These are phyloP conservation scores for Alectura lathami DNA, from an alignment of 2,113 vertebrate genomes.

Conservation along the genomic window DNA sequence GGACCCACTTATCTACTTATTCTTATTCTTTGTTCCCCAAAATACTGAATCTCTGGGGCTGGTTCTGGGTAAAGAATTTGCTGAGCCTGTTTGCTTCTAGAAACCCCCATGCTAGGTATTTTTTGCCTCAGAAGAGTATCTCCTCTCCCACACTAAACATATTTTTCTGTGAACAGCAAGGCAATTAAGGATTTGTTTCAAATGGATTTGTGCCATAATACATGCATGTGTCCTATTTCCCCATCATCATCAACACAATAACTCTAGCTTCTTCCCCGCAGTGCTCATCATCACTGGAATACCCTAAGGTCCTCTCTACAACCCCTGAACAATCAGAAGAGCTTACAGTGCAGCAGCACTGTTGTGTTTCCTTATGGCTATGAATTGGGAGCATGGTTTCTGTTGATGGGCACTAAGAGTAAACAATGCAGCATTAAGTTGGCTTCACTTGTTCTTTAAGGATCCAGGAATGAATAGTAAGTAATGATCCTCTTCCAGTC, in stretches of 20 bases:
- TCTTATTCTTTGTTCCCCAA: not conserved
- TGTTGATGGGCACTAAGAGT: constrained; percentile 48
- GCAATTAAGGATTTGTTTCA: not conserved
- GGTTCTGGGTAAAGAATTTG: not conserved
- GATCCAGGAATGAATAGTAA: constrained; percentile 59
- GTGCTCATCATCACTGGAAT: constrained; percentile 41
- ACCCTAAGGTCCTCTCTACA: constrained; percentile 45
- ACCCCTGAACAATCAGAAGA: constrained; percentile 17
- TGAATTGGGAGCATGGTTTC: constrained; percentile 51
- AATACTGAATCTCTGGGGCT: not conserved
- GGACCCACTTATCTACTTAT: not conserved
- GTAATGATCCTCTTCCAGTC: constrained; percentile 47
- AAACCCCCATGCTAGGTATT: not conserved
- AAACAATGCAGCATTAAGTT: constrained; percentile 56
- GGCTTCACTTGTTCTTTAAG: constrained; percentile 59
- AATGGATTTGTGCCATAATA: constrained; percentile 2
- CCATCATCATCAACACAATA: constrained; percentile 36
- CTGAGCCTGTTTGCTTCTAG: not conserved
- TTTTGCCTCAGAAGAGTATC: not conserved
- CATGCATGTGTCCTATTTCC: not conserved
- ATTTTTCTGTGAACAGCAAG: not conserved
- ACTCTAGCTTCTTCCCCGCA: constrained; percentile 36
- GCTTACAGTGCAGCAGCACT: not conserved
- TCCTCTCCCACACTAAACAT: not conserved
- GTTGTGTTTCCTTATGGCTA: constrained; percentile 40